phyloP scores from a whole-genome alignment of 2,888 invertebrate species.

The Drosophila maculinotata region DNA sequence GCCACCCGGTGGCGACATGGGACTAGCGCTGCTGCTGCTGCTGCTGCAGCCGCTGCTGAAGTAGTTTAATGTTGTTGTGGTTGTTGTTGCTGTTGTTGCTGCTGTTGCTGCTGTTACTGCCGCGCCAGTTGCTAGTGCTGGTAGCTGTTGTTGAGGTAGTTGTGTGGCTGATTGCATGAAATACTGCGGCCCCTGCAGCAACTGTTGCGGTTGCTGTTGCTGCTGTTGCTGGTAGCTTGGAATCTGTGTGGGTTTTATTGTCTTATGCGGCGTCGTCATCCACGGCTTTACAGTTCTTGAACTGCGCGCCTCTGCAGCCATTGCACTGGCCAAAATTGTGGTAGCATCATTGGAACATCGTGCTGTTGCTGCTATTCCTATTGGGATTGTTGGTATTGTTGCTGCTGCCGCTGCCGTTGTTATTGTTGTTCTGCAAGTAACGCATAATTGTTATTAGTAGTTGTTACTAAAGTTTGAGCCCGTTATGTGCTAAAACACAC shows the following conservation, averaged over 20 bases:
- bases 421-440: conserved; percentile 59
- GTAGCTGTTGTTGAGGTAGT: conserved; percentile 68
- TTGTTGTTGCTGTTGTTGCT: conserved; percentile 45
- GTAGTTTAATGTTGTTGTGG: conserved; percentile 64
- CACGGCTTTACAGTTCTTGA: conserved; percentile 65
- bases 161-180: conserved; percentile 74
- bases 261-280: conserved; percentile 49
- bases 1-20: conserved; percentile 55
- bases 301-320: conserved; percentile 58
- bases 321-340: no score
- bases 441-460: conserved; percentile 14
- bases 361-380: conserved; percentile 23
- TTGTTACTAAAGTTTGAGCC: not conserved
- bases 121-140: conserved; percentile 30
- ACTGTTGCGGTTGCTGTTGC: conserved; percentile 58
- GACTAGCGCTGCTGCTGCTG: conserved; percentile 47
- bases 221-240: conserved; percentile 81
- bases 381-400: conserved; percentile 8
- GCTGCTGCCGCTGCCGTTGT: conserved; percentile 13
- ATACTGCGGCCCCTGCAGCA: conserved; percentile 59
- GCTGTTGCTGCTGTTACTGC: conserved; percentile 50
- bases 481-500: conserved; percentile 47
- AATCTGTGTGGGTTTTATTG: conserved; percentile 83
- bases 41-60: conserved; percentile 52
- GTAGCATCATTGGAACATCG: conserved; percentile 23